Evolutionary conservation across 2,797 vertebrate genomes (phyloP).

Genomic region (Alca torda): DNA sequence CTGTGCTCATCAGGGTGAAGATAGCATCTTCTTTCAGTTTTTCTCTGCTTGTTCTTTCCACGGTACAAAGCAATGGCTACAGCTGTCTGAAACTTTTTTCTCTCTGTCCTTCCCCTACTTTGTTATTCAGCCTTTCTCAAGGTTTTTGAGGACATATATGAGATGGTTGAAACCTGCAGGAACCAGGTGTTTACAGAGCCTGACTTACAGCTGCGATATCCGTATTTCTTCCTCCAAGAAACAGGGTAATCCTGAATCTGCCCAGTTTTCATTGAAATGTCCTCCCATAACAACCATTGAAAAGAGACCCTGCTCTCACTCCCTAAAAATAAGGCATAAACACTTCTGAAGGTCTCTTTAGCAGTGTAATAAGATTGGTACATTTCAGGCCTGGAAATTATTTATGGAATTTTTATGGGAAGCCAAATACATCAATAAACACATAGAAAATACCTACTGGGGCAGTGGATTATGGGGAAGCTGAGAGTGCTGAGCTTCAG

Average conservation of each 20-base stretch:
- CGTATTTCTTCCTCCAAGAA: not conserved
- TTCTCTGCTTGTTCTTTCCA: not conserved
- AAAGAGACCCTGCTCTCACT: not conserved
- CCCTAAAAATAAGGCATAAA: not conserved
- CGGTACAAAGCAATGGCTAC: not conserved
- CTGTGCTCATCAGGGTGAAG: not conserved
- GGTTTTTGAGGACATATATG: not conserved
- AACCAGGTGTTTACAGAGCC: not conserved
- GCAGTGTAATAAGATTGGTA: not conserved
- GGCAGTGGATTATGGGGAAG: not conserved
- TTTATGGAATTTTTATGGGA: not conserved
- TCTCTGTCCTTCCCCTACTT: not conserved
- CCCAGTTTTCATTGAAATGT: not conserved
- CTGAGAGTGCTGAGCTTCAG: not conserved
- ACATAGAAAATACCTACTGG: not conserved
- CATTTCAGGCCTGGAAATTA: conserved; percentile 1
- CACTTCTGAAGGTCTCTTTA: conserved; percentile 1
- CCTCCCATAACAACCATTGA: not conserved
- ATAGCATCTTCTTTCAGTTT: not conserved
- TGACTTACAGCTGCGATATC: not conserved
- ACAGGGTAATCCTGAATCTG: not conserved
- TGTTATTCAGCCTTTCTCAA: not conserved
- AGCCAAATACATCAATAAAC: not conserved
- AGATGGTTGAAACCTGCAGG: not conserved
- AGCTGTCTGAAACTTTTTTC: not conserved